Evolutionary conservation across 2,888 invertebrate species (phyloP), one percentile per base, ranked within the genome.

Genomic region (Nymphalis urticae): DNA sequence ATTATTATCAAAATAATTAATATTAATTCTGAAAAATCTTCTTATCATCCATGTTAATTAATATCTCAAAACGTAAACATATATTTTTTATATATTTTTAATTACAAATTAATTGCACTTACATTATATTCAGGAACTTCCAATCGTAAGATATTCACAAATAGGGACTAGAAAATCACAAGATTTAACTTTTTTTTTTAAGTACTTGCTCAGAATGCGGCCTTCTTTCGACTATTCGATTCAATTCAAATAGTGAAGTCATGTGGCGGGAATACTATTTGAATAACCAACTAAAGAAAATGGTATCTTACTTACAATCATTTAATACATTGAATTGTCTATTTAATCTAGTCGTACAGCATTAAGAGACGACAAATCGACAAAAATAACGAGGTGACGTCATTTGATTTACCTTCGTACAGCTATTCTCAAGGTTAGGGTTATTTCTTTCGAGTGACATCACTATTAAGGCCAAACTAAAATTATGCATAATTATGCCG

Each of bases 341-440:
- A 70, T 80, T 75, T n/a, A 72, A 80, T 70, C 80, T 69, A 59
- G 74, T 70, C 71, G 79, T 62, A 9, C 78, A 67, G 56, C 56
- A 61, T 5, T 51, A 62, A 67, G 72, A 75, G 72, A 72, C 80
- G 77, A 79, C 80, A 81, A 86, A 85, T 84, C 82, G 80, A 85
- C 87, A 69, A 85, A 88, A 88, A 88, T 88, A 88, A 76, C 75
- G 71, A 6, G 68, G 66, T 88, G 85, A 87, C 86, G 88, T 86
- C 83, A 87, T 74, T 58, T 69, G 74, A 76, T 79, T 79, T 76
- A 72, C 74, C 75, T 74, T 76, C 68, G 21, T 63, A 58, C 51
- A 73, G 74, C 72, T 74, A 71, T 78, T 78, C 77, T 70, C 86
- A 86, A 87, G 87, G 87, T 74, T 80, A 74, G 56, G 71, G 73